These are phyloP conservation scores for Diachrysia chrysitis DNA, from an alignment of 2,888 invertebrate genomes.

Conservation along the genomic window DNA sequence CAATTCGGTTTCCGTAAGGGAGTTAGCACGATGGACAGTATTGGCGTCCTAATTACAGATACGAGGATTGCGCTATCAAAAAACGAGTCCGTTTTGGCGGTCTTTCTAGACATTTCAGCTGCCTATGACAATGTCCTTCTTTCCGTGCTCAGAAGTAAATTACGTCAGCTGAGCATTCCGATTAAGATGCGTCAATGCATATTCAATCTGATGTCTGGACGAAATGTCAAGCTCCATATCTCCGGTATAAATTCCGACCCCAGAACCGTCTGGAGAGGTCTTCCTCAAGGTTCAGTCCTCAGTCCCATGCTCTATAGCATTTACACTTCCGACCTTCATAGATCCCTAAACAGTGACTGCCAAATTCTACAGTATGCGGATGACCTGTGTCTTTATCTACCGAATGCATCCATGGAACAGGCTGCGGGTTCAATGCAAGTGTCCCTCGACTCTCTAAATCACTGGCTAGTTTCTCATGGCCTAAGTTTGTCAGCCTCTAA, in stretches of 20 bases:
- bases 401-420: neutral
- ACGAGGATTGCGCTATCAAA: neutral
- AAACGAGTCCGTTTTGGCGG: constrained; percentile 1
- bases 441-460: too few relatives aligned
- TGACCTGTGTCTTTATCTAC: neutral
- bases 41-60: neutral
- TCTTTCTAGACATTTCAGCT: neutral
- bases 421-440: neutral
- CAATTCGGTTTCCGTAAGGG: too few relatives aligned
- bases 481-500: too few relatives aligned
- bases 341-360: neutral
- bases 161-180: too few relatives aligned
- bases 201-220: too few relatives aligned
- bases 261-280: neutral
- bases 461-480: too few relatives aligned
- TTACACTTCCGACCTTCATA: neutral
- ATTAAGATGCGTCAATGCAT: too few relatives aligned
- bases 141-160: too few relatives aligned
- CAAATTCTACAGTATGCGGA: neutral
- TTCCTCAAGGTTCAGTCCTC: neutral
- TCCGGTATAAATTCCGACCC: neutral
- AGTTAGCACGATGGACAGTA: too few relatives aligned
- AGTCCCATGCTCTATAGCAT: neutral
- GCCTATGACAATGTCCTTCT: neutral
- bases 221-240: too few relatives aligned